Evolutionary conservation across 1,140 invertebrate genomes (phyloP).

Genomic region (Drosophila lacertosa): DNA sequence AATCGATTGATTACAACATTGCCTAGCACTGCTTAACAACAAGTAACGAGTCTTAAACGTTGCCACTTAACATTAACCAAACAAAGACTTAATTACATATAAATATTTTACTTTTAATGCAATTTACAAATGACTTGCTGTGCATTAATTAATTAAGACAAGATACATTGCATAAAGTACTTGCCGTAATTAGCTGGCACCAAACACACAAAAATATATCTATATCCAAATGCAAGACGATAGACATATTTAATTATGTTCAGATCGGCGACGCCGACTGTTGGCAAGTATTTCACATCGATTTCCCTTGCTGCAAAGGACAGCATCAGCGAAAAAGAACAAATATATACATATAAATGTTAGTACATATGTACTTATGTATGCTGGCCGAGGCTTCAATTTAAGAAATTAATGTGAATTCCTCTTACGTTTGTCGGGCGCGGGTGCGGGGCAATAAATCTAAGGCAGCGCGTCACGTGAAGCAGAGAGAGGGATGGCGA

Average conservation of each 20-base stretch:
- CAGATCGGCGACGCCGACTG: constrained; percentile 16
- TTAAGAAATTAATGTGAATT: constrained; percentile 76
- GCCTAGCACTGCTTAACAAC: not conserved
- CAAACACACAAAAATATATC: not conserved
- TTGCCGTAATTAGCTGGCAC: constrained; percentile 14
- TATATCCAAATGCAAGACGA: not conserved
- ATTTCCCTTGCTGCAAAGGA: constrained; percentile 18
- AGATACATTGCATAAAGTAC: not conserved
- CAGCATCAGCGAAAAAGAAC: constrained; percentile 3
- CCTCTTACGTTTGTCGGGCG: constrained; percentile 40
- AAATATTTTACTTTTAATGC: constrained; percentile 2
- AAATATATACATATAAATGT: not conserved
- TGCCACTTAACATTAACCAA: not conserved
- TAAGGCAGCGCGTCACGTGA: constrained; percentile 46
- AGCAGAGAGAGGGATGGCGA: not conserved
- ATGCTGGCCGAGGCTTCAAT: constrained; percentile 53
- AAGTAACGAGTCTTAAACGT: not conserved
- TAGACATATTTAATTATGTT: constrained; percentile 33
- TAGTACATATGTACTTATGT: not conserved
- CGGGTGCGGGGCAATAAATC: constrained; percentile 61
- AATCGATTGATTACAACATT: not conserved
- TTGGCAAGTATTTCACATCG: constrained; percentile 33
- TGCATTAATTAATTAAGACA: constrained; percentile 1
- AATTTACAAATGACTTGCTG: not conserved
- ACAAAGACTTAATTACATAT: not conserved